Percentiles rank a stretch among this genome's conserved stretches.
Evolutionary conservation across 2,113 vertebrate species (phyloP).

Genomic region (Dolichotis patagonum): DNA sequence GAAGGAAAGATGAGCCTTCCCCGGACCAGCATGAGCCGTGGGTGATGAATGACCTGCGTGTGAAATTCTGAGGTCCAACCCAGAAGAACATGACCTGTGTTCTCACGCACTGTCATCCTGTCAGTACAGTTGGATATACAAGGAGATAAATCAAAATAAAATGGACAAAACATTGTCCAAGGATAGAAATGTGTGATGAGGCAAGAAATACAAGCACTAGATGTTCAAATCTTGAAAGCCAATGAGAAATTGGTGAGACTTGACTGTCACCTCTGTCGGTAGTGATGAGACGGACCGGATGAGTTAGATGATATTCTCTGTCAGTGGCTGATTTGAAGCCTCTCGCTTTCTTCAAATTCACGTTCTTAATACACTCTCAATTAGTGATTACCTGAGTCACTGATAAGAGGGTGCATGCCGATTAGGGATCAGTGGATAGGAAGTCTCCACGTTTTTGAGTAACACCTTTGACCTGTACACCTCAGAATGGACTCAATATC

Average conservation of each 20-base stretch:
- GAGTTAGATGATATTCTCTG: not conserved
- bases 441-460: too few relatives aligned
- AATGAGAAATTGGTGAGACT: not conserved
- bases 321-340: not conserved
- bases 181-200: not conserved
- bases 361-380: not conserved
- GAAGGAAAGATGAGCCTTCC: not conserved
- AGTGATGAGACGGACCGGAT: not conserved
- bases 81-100: not conserved
- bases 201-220: not conserved
- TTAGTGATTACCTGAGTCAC: not conserved
- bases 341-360: not conserved
- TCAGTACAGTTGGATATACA: not conserved
- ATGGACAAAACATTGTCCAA: not conserved
- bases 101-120: not conserved
- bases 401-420: not conserved
- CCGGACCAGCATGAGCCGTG: not conserved
- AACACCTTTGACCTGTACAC: too few relatives aligned
- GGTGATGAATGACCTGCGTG: not conserved
- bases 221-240: not conserved
- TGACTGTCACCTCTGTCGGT: not conserved
- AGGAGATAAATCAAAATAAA: not conserved
- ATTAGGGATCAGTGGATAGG: too few relatives aligned
- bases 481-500: not conserved
- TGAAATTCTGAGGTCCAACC: not conserved